Base-by-base conservation (phyloP, 2,888 invertebrate species). In the Ennomos fuscantarius region DNA sequence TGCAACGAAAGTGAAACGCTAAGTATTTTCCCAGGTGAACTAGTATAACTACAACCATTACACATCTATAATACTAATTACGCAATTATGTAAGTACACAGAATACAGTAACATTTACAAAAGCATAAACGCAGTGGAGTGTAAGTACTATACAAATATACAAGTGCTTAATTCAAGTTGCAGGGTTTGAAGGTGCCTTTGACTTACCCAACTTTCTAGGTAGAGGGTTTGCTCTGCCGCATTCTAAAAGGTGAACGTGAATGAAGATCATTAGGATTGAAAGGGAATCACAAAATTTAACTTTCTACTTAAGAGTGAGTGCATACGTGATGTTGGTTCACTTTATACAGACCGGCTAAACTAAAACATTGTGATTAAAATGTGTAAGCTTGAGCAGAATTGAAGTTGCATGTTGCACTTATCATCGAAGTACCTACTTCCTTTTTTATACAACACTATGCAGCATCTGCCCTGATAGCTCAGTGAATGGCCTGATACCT, bases 171-270 rank as follows among this genome's bases (percentile, higher is more conserved):
- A 33, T 10, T 34, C 34, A n/a, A 13, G 9, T 37, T 43, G 43
- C 15, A 44, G 44, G 55, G 44, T 70, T 68, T 59, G 62, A 44
- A 60, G 58, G 63, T 67, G 68, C 89, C 89, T 52, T 47, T 11
- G 31, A 57, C 57, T 92, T 88, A 90, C 91, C 91, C 76, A 91
- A 77, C 82, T 90, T 92, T 85, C 88, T 89, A 82, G 89, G 88
- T 70, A 89, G 85, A 75, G 84, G 87, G 80, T 92, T 93, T 81
- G 88, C 89, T 82, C 88, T 86, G 82, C 93, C 93, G 83, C 93
- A 93, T 74, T 87, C 93, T 93, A 92, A 81, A 91, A 89, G 60
- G 79, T 82, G 78, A 82, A 84, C 63, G 76, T 76, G 72, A 75
- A 76, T 40, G 57, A 62, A 55, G 63, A 68, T 62, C 48, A 64